Evolutionary conservation across 2,888 invertebrate genomes (phyloP), one percentile per base, ranked within the genome.

Genomic region (Tuta absoluta): DNA sequence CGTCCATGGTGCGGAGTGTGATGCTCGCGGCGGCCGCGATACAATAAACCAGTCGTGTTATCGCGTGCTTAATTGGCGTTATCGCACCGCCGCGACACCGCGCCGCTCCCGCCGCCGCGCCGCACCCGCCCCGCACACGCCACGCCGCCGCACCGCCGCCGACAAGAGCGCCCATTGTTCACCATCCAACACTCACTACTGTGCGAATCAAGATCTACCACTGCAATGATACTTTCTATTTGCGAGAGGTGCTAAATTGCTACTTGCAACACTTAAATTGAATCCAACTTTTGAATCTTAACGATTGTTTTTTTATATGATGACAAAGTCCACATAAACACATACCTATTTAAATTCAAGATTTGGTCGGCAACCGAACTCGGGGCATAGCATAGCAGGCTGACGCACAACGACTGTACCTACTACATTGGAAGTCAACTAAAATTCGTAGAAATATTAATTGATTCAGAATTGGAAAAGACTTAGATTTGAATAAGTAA

Each of bases 11-110:
- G 58, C 38, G 58, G 23, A 19, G 59, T 23, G 33, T 23, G 56
- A 23, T 23, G 56, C 56, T 23, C 28, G 49, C 45, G 53, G 65
- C 65, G 49, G 56, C 64, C 66, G 68, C 65, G 65, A 63, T 66
- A 66, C 70, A 68, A 70, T 70, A 69, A 70, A 69, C 67, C 66
- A 69, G 67, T 76, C 74, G 74, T 68, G 61, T 61, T 62, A 62
- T 62, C 61, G 65, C 67, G 63, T 62, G 69, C 71, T 72, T 79
- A 79, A 77, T 79, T 79, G 79, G 76, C 75, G 73, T 71, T 79
- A 78, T 78, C 76, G 68, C 69, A 41, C 60, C 63, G 51, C 41
- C 64, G 51, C 65, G 63, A 59, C 59, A 38, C 61, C 58, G 65
- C 63, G 60, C 58, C 61, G 57, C 64, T 62, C 59, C 58, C 60